Base-by-base conservation (phyloP, 2,113 vertebrate genomes). In the Larimichthys crocea region DNA sequence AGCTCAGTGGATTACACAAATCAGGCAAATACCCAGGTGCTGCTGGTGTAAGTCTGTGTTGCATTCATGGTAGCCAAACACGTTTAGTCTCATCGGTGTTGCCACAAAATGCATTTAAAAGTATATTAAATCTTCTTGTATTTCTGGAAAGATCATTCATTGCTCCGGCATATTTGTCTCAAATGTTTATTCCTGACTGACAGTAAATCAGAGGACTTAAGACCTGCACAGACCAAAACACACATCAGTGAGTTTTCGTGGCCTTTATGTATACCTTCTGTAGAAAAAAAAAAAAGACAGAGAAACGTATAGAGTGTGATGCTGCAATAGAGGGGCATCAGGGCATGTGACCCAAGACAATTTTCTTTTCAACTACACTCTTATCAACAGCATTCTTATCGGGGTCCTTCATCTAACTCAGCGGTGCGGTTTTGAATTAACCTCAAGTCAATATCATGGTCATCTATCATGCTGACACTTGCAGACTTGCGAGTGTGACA, bases 391-490 rank as follows among this genome's bases (percentile, higher is more conserved):
- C 40, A 2, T 57, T 68, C 77, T 89, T 92, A 92, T 92, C 88
- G 2, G 73, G 78, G 86, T 83, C 83, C 82, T 86, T 83, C 74
- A 87, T 89, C 88, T 76, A 89, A 91, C 74, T 84, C 89, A 44
- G 84, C 59, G 17, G 72, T 72, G 59, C 20, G 44, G 81, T 86
- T 91, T 85, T 82, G 91, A 92, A 91, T 92, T 86, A 92, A 92
- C 90, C 89, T 83, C 75, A 79, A 92, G 89, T 91, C 91, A 84
- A 91, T 90, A 90, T 90, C 80, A 71, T 24, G 69, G 80, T 76
- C 85, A 89, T 92, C 84, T 86, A 88, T 92, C 90, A 91, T 60
- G 82, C 86, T 89, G 86, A 84, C 90, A 72, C 84, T 71, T 80
- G 89, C 79, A 83, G 80, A 90, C 77, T 86, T 77, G 69, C 55